Evolutionary conservation across 2,888 invertebrate species (phyloP).

Genomic region (Myopa tessellatipennis): DNA sequence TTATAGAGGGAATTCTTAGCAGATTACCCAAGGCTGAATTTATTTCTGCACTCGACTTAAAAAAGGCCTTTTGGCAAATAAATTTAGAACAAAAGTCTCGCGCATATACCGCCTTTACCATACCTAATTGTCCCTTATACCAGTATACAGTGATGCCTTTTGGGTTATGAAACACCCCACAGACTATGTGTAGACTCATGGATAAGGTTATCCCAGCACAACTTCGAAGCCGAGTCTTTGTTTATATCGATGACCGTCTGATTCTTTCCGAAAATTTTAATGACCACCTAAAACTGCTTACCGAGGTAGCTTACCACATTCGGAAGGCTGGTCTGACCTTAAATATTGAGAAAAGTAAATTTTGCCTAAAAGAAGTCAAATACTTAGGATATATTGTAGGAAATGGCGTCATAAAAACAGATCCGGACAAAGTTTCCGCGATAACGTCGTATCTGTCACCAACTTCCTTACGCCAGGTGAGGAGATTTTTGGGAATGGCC

Average conservation of each 20-base stretch:
- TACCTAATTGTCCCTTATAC: conserved; percentile 22
- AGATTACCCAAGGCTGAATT: conserved; percentile 2
- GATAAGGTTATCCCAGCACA: conserved; percentile 9
- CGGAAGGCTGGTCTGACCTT: conserved; percentile 8
- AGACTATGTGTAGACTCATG: background rate
- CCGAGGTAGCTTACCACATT: background rate
- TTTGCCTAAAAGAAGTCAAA: conserved; percentile 19
- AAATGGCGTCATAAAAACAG: background rate
- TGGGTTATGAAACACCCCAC: background rate
- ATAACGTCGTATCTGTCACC: background rate
- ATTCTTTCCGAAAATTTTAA: background rate
- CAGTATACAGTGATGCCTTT: conserved; percentile 15
- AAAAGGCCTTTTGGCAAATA: conserved; percentile 34
- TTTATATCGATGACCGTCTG: background rate
- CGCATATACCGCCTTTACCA: background rate
- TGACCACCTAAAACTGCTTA: background rate
- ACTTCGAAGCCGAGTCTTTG: background rate
- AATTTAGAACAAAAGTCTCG: conserved; percentile 5
- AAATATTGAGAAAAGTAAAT: background rate
- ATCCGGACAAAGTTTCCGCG: background rate
- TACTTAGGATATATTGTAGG: conserved; percentile 22
- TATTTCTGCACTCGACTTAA: conserved; percentile 25
- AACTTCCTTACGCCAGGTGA: background rate
- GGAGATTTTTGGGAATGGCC: background rate
- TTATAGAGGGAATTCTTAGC: conserved; percentile 2